Percentiles rank a stretch among this genome's conserved stretches.
These are phyloP conservation scores for Petromus typicus DNA, from an alignment of 2,113 vertebrate genomes.

Conservation along the genomic window DNA sequence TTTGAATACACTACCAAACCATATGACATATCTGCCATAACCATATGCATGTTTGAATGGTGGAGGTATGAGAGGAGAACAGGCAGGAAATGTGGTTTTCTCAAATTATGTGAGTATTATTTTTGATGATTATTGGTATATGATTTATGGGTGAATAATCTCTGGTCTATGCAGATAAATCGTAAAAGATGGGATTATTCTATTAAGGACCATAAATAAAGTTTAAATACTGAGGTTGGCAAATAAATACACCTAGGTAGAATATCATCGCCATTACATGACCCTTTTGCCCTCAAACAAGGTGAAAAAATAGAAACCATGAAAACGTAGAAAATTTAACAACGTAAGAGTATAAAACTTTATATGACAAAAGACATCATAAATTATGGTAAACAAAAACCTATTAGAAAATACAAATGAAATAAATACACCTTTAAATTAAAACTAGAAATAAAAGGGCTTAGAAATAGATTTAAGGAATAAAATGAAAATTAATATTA, in stretches of 20 bases:
- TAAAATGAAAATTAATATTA: neutral
- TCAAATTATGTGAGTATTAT: neutral
- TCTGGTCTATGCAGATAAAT: neutral
- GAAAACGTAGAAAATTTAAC: neutral
- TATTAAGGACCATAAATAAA: conserved; percentile 27
- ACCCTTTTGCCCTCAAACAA: neutral
- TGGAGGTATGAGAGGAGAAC: neutral
- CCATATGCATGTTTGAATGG: neutral
- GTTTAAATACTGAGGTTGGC: neutral
- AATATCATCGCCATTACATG: neutral
- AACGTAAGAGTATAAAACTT: neutral
- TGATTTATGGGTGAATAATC: neutral
- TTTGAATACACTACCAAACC: neutral
- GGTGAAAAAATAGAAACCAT: neutral
- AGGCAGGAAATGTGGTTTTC: neutral
- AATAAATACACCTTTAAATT: neutral
- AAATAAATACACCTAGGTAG: neutral
- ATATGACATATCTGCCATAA: neutral
- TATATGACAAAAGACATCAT: neutral
- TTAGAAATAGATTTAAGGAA: neutral
- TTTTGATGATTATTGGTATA: neutral
- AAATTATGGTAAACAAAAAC: neutral
- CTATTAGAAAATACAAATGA: neutral
- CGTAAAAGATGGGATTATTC: neutral
- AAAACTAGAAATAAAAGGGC: neutral